Base-by-base conservation (phyloP, 2,888 invertebrate genomes). In the Polia nebulosa region DNA sequence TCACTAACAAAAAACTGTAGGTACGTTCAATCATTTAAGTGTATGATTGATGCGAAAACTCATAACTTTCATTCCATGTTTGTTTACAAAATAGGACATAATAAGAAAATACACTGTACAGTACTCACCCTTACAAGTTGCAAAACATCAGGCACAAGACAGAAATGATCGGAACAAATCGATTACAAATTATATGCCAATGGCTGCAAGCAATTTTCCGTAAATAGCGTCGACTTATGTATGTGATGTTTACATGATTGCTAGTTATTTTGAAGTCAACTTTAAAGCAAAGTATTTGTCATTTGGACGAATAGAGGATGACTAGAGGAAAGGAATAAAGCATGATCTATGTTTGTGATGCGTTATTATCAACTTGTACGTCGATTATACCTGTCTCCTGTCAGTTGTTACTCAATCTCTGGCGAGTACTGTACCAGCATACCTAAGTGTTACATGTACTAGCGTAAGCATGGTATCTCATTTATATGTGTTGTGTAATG, bases 391-490 rank as follows among this genome's bases (percentile, higher is more conserved):
- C 41, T 62, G 17, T 56, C 76, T 64, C 27, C 11, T 32, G 36
- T 27, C 55, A n/a, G 17, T 55, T 61, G 22, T 44, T 70, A 45
- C n/a, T 59, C 76, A 61, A 51, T 44, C 11, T 2, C 15, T 36
- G 60, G 32, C 72, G 73, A 72, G 70, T 73, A 65, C 61, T 76
- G 76, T 66, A 58, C 63, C 52, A 11, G 25, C 5, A 68, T 81
- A n/a, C n/a, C n/a, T n/a, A 73, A 66, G 80, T 77, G 76, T 77
- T 77, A 55, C 25, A 76, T 88, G 86, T 87, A 73, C 72, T 88
- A 87, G 86, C 75, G 56, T 88, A 87, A 88, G 90, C 90, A 90
- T 90, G 89, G 80, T 84, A 85, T 80, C 67, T 81, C 81, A 72
- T 84, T 58, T 80, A 63, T 83, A 81, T 72, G 73, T 83, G 82